phyloP scores from a whole-genome alignment of 2,888 invertebrate genomes.

The Sepiola atlantica region DNA sequence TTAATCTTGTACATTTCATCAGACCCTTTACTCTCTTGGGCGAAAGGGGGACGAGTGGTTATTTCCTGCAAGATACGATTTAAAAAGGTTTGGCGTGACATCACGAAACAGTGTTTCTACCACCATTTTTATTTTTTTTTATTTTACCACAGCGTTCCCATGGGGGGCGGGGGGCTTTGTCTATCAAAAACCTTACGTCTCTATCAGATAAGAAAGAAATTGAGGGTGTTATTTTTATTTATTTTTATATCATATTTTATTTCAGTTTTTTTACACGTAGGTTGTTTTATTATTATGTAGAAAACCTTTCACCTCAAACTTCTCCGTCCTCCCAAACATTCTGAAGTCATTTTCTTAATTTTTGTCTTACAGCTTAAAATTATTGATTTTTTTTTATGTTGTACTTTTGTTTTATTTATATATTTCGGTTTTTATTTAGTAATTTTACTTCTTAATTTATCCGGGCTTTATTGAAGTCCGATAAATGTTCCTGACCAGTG shows the following conservation, averaged over 20 bases:
- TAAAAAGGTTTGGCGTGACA: conserved; percentile 9
- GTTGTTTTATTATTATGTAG: neutral
- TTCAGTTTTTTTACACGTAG: neutral
- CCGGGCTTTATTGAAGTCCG: conserved; percentile 40
- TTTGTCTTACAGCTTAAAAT: neutral
- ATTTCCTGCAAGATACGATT: neutral
- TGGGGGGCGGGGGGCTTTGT: neutral
- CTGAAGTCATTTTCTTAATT: neutral
- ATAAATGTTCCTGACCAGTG: conserved; percentile 43
- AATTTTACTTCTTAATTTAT: conserved; percentile 39
- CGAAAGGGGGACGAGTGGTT: neutral
- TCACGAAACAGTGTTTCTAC: neutral
- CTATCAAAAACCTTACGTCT: conserved; percentile 23
- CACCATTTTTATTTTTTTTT: neutral
- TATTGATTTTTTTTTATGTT: neutral
- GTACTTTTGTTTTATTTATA: neutral
- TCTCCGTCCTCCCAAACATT: too few relatives aligned
- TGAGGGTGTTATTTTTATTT: neutral
- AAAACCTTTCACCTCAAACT: too few relatives aligned
- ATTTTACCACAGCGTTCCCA: neutral
- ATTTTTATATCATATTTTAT: neutral
- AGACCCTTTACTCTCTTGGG: neutral
- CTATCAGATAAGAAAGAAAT: neutral
- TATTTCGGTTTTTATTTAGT: neutral
- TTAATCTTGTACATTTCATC: neutral